These are phyloP conservation scores for Sitta europaea DNA, from an alignment of 2,113 vertebrate genomes.

Conservation along the genomic window DNA sequence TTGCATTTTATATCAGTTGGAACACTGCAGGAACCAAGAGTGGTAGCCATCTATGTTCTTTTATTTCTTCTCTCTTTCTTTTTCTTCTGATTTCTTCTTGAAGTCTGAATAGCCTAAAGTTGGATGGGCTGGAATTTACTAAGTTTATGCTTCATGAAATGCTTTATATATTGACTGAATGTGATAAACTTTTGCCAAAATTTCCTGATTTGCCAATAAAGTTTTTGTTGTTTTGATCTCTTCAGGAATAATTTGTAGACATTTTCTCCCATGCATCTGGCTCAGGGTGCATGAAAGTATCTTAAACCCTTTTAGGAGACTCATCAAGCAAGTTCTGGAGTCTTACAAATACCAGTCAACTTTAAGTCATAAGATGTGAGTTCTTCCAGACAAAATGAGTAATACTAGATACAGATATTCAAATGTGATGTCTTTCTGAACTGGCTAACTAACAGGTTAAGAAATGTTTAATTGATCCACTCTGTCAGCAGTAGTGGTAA, in stretches of 20 bases:
- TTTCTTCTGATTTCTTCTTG: not conserved
- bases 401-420: not conserved
- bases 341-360: not conserved
- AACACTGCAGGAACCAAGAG: not conserved
- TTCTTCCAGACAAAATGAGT: not conserved
- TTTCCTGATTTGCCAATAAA: not conserved
- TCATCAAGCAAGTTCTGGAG: rapidly evolving
- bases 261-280: not conserved
- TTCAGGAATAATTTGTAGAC: not conserved
- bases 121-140: not conserved
- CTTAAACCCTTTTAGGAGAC: not conserved
- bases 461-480: not conserved
- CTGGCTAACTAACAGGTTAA: not conserved
- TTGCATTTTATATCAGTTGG: not conserved
- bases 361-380: not conserved
- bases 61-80: not conserved
- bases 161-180: not conserved
- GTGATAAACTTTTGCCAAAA: not conserved
- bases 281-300: not conserved
- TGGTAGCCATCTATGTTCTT: not conserved
- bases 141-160: not conserved
- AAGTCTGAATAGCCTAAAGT: not conserved
- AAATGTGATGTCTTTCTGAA: not conserved
- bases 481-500: not conserved
- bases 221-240: not conserved